Conservation (phyloP, 2,797 vertebrate species). For the Harpagifer antarcticus region DNA sequence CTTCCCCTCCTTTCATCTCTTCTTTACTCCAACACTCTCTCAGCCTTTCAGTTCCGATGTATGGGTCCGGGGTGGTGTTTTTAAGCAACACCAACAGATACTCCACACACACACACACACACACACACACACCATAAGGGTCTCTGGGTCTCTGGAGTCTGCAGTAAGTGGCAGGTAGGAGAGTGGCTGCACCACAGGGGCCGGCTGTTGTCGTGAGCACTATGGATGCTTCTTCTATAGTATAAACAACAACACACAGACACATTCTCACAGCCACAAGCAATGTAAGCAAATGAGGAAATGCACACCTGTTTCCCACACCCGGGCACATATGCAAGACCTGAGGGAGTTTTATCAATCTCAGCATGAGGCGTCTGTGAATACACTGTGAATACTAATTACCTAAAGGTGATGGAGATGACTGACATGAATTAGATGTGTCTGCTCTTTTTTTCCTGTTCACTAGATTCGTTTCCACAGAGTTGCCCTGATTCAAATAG, state of each 20-base stretch:
- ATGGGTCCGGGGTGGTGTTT: conserved; percentile 16
- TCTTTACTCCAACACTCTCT: not conserved
- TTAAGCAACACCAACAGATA: not conserved
- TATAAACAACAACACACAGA: conserved; percentile 40
- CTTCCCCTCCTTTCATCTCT: conserved; percentile 27
- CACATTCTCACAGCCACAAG: conserved; percentile 33
- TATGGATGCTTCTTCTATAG: conserved; percentile 12
- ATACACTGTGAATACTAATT: conserved; percentile 65
- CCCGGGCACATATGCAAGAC: conserved; percentile 36
- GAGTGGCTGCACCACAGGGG: conserved; percentile 38
- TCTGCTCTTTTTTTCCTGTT: conserved; percentile 11
- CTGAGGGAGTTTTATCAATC: conserved; percentile 57
- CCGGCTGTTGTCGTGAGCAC: conserved; percentile 18
- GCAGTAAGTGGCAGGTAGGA: conserved; percentile 46
- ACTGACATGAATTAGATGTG: conserved; percentile 32
- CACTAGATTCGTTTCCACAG: not conserved
- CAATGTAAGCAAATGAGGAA: conserved; percentile 57
- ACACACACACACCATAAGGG: conserved; percentile 19
- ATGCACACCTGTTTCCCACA: conserved; percentile 54
- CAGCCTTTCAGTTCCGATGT: not conserved
- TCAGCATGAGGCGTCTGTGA: conserved; percentile 45
- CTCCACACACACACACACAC: conserved; percentile 20
- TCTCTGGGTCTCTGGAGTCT: conserved; percentile 32
- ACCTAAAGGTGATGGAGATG: conserved; percentile 39
- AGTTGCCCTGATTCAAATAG: not conserved